phyloP scores from a whole-genome alignment of 2,797 vertebrate species.

The Thripadectes ignobilis region DNA sequence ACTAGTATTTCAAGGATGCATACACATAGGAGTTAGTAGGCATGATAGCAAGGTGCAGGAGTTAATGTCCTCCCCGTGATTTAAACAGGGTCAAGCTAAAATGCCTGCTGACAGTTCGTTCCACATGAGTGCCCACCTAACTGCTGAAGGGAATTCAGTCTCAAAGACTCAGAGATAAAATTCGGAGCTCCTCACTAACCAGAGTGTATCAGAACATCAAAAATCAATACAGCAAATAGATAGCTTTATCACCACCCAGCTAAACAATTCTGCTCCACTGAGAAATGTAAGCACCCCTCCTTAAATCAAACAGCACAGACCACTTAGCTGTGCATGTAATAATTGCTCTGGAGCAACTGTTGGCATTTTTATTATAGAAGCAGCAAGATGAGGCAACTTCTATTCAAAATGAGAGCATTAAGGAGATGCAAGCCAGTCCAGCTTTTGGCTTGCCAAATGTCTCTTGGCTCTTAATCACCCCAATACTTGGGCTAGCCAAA shows the following conservation, averaged over 20 bases:
- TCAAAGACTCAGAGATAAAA: neutral
- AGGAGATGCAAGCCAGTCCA: constrained; percentile 2
- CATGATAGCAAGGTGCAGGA: neutral
- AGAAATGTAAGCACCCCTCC: neutral
- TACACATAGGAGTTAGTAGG: neutral
- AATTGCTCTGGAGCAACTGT: constrained; percentile 16
- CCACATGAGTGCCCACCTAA: neutral
- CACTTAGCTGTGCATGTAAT: neutral
- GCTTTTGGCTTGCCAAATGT: neutral
- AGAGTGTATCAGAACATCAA: neutral
- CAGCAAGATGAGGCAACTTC: neutral
- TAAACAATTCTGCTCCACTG: neutral
- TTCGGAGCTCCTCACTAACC: neutral
- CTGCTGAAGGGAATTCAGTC: neutral
- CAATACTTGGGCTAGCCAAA: constrained; percentile 3
- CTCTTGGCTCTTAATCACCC: constrained; percentile 19
- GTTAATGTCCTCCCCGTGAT: neutral
- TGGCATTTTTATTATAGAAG: constrained; percentile 23
- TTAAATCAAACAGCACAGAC: neutral
- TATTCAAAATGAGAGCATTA: constrained; percentile 10
- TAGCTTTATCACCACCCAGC: neutral
- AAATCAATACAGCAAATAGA: constrained; percentile 2
- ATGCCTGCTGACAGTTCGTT: neutral
- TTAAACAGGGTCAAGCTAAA: neutral
- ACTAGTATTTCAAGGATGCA: neutral